Evolutionary conservation across 2,113 vertebrate species (phyloP).

Genomic region (Heterocephalus glaber): DNA sequence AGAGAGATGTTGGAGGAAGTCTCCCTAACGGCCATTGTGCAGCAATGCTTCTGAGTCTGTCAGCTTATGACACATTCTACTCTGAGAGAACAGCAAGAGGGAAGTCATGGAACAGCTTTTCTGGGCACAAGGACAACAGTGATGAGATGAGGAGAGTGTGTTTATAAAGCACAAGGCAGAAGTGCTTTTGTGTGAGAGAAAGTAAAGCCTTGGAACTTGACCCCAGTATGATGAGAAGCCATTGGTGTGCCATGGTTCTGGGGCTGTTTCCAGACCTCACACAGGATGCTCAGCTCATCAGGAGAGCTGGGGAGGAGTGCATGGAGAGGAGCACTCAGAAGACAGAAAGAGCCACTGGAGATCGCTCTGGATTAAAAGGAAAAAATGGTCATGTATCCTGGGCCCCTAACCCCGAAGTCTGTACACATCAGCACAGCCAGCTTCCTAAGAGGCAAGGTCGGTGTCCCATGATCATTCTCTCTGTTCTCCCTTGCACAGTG

Average conservation of each 20-base stretch:
- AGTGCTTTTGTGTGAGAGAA: not conserved
- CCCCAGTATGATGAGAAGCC: no score
- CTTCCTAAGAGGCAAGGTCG: accelerated
- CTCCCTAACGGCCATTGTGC: not conserved
- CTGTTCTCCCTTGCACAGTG: not conserved
- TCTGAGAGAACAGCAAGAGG: not conserved
- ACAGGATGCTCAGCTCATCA: not conserved
- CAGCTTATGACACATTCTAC: not conserved
- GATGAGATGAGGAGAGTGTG: no score
- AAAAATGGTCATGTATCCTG: accelerated
- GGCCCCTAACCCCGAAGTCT: not conserved
- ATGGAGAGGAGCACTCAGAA: not conserved
- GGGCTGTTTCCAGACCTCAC: no score
- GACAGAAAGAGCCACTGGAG: not conserved
- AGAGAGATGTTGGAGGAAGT: not conserved
- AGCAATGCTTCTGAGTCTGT: not conserved
- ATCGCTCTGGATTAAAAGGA: not conserved
- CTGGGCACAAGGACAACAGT: not conserved
- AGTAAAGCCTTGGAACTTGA: not conserved
- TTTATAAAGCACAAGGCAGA: not conserved
- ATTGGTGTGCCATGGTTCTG: not conserved
- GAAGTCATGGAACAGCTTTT: not conserved
- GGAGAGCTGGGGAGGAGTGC: accelerated
- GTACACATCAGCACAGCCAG: no score
- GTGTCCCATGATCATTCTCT: accelerated